phyloP scores from a whole-genome alignment of 2,797 vertebrate species.

The Sitta carolinensis region DNA sequence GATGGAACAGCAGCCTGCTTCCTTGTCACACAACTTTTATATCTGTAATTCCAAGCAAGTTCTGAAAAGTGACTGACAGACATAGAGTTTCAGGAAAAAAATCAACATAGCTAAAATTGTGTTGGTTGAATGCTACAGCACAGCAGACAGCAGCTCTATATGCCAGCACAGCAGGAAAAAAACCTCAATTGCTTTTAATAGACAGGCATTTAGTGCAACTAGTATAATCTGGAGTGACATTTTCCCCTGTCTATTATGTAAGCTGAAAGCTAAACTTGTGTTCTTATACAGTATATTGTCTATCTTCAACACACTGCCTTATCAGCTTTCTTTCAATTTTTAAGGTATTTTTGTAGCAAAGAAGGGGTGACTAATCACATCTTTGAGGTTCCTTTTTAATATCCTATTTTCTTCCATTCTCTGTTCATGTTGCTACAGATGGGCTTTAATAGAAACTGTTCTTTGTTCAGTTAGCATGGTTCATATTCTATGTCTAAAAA shows the following conservation, averaged over 20 bases:
- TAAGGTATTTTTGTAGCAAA: neutral
- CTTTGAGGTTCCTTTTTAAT: neutral
- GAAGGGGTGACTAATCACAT: neutral
- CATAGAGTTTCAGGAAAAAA: neutral
- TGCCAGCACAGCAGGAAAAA: constrained; percentile 18
- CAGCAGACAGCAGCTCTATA: neutral
- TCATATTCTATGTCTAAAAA: neutral
- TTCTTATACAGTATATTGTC: neutral
- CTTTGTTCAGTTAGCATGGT: neutral
- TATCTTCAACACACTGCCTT: neutral
- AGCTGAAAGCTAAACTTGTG: constrained; percentile 24
- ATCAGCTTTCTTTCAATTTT: neutral
- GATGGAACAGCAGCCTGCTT: neutral
- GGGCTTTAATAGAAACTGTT: neutral
- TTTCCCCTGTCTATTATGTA: constrained; percentile 35
- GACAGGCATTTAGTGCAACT: constrained; percentile 39
- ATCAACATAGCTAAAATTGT: neutral
- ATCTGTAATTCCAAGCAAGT: neutral
- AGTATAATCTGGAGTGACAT: constrained; percentile 24
- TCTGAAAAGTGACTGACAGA: neutral
- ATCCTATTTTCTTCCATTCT: neutral
- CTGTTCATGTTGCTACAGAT: neutral
- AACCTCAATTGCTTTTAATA: constrained; percentile 40
- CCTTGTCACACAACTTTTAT: neutral
- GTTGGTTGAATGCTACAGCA: neutral